Conservation (phyloP, 1,140 invertebrate genomes). For the Neodiprion pinetum region DNA sequence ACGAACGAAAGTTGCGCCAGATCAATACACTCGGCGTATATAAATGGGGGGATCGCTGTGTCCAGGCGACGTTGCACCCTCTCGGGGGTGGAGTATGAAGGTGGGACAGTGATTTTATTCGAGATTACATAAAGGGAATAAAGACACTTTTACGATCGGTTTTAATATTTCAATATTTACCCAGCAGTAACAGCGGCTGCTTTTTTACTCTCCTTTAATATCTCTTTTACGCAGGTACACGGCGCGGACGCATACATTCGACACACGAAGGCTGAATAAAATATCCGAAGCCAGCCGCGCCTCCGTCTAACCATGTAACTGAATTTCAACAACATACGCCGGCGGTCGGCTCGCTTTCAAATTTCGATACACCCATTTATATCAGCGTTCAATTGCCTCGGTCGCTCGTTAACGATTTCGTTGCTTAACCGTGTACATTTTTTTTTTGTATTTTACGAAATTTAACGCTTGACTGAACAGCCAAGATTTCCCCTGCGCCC, state of each 20-base stretch:
- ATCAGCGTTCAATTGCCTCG: not conserved
- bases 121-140: not conserved
- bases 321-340: not conserved
- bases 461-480: not conserved
- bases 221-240: no score
- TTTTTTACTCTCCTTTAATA: not conserved
- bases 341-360: not conserved
- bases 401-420: not conserved
- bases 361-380: not conserved
- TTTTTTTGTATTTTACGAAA: not conserved
- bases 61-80: not conserved
- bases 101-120: not conserved
- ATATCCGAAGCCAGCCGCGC: not conserved
- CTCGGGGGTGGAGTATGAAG: not conserved
- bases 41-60: not conserved
- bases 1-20: not conserved
- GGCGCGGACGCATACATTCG: no score
- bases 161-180: not conserved
- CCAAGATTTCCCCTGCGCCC: not conserved
- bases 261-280: not conserved
- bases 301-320: not conserved
- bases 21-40: not conserved
- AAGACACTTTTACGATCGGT: not conserved
- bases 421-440: no score
- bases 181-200: not conserved